phyloP scores from a whole-genome alignment of 2,113 vertebrate species.

The Alexandromys fortis region DNA sequence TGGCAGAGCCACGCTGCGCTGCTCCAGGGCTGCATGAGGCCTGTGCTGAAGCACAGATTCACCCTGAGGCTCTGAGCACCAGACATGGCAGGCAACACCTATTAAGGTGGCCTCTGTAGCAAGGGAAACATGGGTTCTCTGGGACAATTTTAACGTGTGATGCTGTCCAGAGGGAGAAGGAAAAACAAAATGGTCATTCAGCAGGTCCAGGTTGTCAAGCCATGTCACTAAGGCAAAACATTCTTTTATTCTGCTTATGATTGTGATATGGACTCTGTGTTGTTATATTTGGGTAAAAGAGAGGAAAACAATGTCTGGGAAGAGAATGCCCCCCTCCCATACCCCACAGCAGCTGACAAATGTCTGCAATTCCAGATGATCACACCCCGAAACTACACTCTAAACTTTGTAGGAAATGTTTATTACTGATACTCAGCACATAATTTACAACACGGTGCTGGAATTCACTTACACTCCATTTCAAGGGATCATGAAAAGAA shows the following conservation, averaged over 20 bases:
- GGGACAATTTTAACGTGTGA: not conserved
- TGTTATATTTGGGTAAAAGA: slow-evolving; percentile 43
- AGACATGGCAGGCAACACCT: not conserved
- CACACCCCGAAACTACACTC: slow-evolving; percentile 62
- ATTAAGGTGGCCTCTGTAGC: not conserved
- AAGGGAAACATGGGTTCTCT: not conserved
- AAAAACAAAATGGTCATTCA: not conserved
- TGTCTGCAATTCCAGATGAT: slow-evolving; percentile 67
- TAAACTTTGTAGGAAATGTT: slow-evolving; percentile 68
- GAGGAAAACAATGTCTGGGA: slow-evolving; percentile 29
- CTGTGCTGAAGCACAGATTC: not conserved
- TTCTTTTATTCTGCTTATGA: not conserved
- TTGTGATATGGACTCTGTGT: not conserved
- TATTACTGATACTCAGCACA: slow-evolving; percentile 71
- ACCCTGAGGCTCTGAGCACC: not conserved
- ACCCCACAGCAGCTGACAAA: slow-evolving; percentile 69
- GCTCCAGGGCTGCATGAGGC: not conserved
- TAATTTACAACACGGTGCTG: slow-evolving; percentile 69
- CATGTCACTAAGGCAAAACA: not conserved
- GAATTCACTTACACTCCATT: slow-evolving; percentile 69
- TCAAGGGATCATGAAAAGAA: slow-evolving; percentile 70
- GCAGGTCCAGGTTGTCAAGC: not conserved
- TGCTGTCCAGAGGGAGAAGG: not conserved
- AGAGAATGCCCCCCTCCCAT: not conserved
- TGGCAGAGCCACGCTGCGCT: not conserved